A percentile compares a stretch with the other conserved stretches of the same genome.
phyloP scores from a whole-genome alignment of 1,140 invertebrate species.

The Trichoplusia ni region DNA sequence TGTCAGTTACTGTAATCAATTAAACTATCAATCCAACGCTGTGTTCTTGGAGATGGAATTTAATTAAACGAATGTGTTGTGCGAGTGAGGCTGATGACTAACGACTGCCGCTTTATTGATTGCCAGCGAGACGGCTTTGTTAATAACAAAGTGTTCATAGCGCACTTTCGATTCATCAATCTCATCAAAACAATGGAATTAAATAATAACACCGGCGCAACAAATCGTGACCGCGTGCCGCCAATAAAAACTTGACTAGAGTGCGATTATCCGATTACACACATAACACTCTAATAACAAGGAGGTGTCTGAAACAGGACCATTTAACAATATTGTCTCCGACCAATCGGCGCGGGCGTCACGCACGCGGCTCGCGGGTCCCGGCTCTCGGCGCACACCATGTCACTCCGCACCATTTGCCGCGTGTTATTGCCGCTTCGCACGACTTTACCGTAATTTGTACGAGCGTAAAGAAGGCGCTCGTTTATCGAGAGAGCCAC shows the following conservation, averaged over 20 bases:
- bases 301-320: slow-evolving; percentile 42
- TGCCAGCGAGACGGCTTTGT: slow-evolving; percentile 46
- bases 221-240: slow-evolving; percentile 61
- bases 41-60: slow-evolving; percentile 15
- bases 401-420: slow-evolving; percentile 38
- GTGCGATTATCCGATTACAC: slow-evolving; percentile 67
- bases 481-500: slow-evolving; percentile 65
- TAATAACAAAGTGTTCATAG: slow-evolving; percentile 35
- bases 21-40: background rate
- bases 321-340: slow-evolving; percentile 66
- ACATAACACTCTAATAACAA: slow-evolving; percentile 61
- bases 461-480: slow-evolving; percentile 52
- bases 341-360: slow-evolving; percentile 50
- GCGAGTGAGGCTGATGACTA: slow-evolving; percentile 28
- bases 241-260: slow-evolving; percentile 44
- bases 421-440: slow-evolving; percentile 44
- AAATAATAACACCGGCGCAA: slow-evolving; percentile 51
- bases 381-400: background rate
- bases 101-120: slow-evolving; percentile 47
- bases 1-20: slow-evolving; percentile 5
- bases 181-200: slow-evolving; percentile 64
- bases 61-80: slow-evolving; percentile 22
- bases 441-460: slow-evolving; percentile 51
- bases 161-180: slow-evolving; percentile 59
- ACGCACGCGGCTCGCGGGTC: background rate